A percentile compares a stretch with the other conserved stretches of the same genome.
Conservation (phyloP, 2,113 vertebrate genomes). For the Sciurus niger region DNA sequence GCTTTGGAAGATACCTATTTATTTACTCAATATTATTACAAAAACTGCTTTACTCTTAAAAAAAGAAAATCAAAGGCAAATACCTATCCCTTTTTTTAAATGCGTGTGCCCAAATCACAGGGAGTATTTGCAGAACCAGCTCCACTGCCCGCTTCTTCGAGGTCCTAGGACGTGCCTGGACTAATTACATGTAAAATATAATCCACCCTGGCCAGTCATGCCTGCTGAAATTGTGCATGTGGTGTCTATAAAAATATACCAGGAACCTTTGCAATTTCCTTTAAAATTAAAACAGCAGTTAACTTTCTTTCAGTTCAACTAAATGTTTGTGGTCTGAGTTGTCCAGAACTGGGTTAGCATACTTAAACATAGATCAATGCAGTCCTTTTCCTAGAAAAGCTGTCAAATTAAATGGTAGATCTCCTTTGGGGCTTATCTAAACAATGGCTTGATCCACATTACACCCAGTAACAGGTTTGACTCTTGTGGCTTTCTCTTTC, state of each 20-base stretch:
- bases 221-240: slow-evolving; percentile 64
- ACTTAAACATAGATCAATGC: slow-evolving; percentile 57
- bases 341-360: slow-evolving; percentile 40
- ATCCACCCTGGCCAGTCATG: slow-evolving; percentile 32
- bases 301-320: slow-evolving; percentile 63
- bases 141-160: neutral
- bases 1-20: slow-evolving; percentile 81
- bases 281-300: slow-evolving; percentile 29
- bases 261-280: slow-evolving; percentile 35
- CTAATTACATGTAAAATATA: slow-evolving; percentile 79
- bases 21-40: slow-evolving; percentile 84
- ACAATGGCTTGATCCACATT: neutral
- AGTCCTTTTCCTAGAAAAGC: neutral
- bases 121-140: slow-evolving; percentile 66
- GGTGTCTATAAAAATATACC: slow-evolving; percentile 68
- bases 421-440: slow-evolving; percentile 23
- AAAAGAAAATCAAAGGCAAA: slow-evolving; percentile 76
- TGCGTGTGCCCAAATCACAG: neutral
- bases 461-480: neutral
- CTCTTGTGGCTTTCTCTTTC: neutral
- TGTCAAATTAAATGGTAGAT: neutral
- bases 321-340: slow-evolving; percentile 36
- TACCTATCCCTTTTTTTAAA: neutral
- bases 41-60: slow-evolving; percentile 79
- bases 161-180: slow-evolving; percentile 41